Conservation (phyloP, 2,888 invertebrate species). For the Dicyrtoma fusca region DNA sequence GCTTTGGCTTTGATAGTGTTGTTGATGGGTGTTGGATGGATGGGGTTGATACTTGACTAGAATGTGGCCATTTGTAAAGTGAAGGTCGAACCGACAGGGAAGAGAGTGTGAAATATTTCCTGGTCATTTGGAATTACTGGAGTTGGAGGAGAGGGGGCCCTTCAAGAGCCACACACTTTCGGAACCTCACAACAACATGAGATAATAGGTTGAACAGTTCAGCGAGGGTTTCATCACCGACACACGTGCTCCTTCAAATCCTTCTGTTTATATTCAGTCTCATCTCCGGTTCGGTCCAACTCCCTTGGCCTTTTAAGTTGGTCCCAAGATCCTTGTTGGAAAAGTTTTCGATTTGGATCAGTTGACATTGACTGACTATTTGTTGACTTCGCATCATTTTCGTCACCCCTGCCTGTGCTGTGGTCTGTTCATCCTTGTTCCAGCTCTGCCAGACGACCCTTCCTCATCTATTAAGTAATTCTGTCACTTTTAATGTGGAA, state of each 20-base stretch:
- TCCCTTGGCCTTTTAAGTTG: no score
- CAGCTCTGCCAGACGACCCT: no score
- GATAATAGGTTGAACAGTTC: background rate
- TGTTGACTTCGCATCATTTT: no score
- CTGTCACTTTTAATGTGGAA: no score
- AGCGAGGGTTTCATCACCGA: conserved; percentile 9
- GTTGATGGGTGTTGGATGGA: background rate
- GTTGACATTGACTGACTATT: no score
- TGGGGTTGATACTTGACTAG: background rate
- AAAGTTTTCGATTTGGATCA: no score
- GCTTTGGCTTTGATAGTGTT: background rate
- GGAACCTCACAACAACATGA: conserved; percentile 21
- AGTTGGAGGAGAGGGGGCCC: conserved; percentile 36
- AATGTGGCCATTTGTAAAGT: no score
- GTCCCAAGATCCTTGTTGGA: no score
- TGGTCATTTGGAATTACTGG: background rate
- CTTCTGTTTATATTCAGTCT: background rate
- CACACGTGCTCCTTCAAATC: conserved; percentile 30
- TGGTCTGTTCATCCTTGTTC: no score
- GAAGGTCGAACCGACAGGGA: background rate
- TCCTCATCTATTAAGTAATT: no score
- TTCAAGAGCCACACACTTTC: conserved; percentile 35
- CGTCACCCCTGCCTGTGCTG: no score
- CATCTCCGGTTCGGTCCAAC: conserved; percentile 9
- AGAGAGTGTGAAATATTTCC: conserved; percentile 4